Percentiles rank a stretch among this genome's conserved stretches.
Evolutionary conservation across 2,888 invertebrate species (phyloP).

Genomic region (Apodemia duryi): DNA sequence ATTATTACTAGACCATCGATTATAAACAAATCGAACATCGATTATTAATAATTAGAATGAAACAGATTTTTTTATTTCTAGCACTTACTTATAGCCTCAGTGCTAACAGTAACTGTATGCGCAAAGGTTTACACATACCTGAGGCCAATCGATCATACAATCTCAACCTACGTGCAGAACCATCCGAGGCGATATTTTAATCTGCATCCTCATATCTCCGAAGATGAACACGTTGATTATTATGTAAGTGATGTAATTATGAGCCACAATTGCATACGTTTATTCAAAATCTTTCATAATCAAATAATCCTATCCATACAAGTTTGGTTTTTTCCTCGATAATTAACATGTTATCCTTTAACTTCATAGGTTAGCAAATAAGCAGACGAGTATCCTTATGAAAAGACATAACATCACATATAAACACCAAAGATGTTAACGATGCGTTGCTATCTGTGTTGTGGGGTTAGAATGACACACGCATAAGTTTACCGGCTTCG

Average conservation of each 20-base stretch:
- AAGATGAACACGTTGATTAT: constrained; percentile 81
- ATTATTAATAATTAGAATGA: neutral
- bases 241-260: constrained; percentile 69
- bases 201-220: constrained; percentile 57
- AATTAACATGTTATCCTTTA: too few species aligned
- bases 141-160: constrained; percentile 45
- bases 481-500: too few species aligned
- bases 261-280: neutral
- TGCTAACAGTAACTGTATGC: constrained; percentile 47
- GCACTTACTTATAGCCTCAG: constrained; percentile 47
- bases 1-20: too few species aligned
- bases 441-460: too few species aligned
- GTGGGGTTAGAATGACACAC: too few species aligned
- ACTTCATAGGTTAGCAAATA: neutral
- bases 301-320: too few species aligned
- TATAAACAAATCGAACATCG: too few species aligned
- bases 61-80: constrained; percentile 35
- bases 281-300: too few species aligned
- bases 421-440: neutral
- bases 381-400: too few species aligned
- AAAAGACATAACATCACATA: neutral
- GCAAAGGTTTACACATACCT: constrained; percentile 48
- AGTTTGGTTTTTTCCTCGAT: too few species aligned
- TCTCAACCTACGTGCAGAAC: constrained; percentile 42
- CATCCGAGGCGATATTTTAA: constrained; percentile 50